A percentile compares a stretch with the other conserved stretches of the same genome.
Conservation (phyloP, 2,888 invertebrate species). For the Sphaerophoria taeniata region DNA sequence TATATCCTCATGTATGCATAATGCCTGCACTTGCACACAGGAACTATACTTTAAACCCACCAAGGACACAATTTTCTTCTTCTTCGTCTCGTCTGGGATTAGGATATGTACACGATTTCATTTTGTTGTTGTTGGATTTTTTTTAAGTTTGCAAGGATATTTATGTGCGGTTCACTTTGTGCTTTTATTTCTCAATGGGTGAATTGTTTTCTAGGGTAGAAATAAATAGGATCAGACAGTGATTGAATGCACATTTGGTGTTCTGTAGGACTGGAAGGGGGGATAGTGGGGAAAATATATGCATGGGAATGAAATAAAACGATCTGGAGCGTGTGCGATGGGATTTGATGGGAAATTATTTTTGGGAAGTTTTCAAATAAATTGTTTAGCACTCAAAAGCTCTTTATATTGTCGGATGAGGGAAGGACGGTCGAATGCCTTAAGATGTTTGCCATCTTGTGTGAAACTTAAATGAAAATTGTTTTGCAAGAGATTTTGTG, state of each 20-base stretch:
- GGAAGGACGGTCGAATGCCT: too few relatives aligned
- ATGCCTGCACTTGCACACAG: conserved; percentile 42
- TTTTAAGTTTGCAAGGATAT: conserved; percentile 48
- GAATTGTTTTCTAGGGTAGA: conserved; percentile 70
- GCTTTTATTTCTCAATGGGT: conserved; percentile 64
- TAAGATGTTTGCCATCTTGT: conserved; percentile 4
- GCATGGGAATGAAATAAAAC: conserved; percentile 36
- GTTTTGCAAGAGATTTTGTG: conserved; percentile 18
- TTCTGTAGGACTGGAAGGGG: conserved; percentile 16
- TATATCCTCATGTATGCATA: conserved; percentile 7
- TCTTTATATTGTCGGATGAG: neutral
- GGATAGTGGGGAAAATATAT: too few relatives aligned
- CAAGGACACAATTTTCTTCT: conserved; percentile 67
- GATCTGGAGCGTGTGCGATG: conserved; percentile 56
- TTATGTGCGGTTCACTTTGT: conserved; percentile 72
- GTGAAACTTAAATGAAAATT: conserved; percentile 33
- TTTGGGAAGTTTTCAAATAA: conserved; percentile 30
- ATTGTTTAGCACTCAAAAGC: conserved; percentile 8
- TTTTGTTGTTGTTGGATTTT: conserved; percentile 18
- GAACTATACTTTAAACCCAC: conserved; percentile 29
- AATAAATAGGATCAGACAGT: conserved; percentile 74
- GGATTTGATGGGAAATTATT: conserved; percentile 63
- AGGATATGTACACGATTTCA: conserved; percentile 22
- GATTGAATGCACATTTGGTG: conserved; percentile 68
- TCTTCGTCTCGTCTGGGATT: conserved; percentile 58